Evolutionary conservation across 2,797 vertebrate genomes (phyloP), one percentile per base, ranked within the genome.

Genomic region (Melopsittacus undulatus): DNA sequence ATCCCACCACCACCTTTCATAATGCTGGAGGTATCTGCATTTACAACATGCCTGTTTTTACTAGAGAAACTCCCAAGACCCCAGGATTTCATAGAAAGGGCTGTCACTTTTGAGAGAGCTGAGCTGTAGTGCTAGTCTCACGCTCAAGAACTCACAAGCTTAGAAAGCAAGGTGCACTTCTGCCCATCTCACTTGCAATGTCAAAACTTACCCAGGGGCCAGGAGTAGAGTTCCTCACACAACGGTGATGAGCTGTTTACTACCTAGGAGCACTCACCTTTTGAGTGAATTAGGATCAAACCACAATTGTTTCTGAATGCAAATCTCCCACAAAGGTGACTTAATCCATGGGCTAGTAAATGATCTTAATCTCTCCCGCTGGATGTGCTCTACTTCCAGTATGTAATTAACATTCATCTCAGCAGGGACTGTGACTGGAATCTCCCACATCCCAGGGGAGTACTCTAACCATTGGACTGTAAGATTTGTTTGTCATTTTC

Each of bases 361-460:
- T 45, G 80, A 64, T 87, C 77, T 78, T 91, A 95, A 89, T 85
- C 24, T 91, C 42, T 92, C 52, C 52, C 3, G 0, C 20, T 93
- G 84, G 61, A 96, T 91, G 48, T 57, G 64, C 20, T 67, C 68
- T 70, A 43, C 38, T 84, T 96, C 56, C 42, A 84, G 16, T 21
- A 34, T 0, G 1, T 83, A 95, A 95, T 87, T 94, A 95, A 70
- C 13, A 91, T 91, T 95, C 48, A 72, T 83, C 15, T 68, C 68
- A 87, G 48, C 38, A 85, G 72, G 22, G 64, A 85, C 64, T 70
- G 61, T 2, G 2, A 52, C 63, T 91, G 45, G 42, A 80, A 92
- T 96, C 89, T 92, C 84, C 89, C 84, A 94, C 84, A 46, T 46
- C 83, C 72, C 66, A 80, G 22, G 81, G 87, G 90, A 95, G 92